phyloP scores from a whole-genome alignment of 2,113 vertebrate species.

The Naja naja region DNA sequence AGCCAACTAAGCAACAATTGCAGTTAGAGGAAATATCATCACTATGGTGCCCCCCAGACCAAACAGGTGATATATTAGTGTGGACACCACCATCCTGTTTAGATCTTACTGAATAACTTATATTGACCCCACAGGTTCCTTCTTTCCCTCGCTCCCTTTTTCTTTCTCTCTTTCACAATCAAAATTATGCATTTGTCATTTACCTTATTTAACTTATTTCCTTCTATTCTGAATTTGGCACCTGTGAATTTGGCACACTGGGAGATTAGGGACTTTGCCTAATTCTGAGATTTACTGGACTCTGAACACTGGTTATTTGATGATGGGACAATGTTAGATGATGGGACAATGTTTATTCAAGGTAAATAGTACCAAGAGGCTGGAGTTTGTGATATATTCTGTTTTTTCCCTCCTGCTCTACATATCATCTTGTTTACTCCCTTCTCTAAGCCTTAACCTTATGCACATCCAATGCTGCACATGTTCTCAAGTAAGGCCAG shows the following conservation, averaged over 20 bases:
- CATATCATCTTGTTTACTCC: neutral
- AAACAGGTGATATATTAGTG: neutral
- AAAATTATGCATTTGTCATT: conserved; percentile 20
- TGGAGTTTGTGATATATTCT: neutral
- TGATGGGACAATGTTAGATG: neutral
- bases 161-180: neutral
- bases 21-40: neutral
- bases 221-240: neutral
- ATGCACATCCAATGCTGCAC: neutral
- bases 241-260: conserved; percentile 15
- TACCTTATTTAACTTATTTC: conserved; percentile 17
- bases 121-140: neutral
- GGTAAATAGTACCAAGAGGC: conserved; percentile 12
- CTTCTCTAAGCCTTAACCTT: neutral
- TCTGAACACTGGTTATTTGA: conserved; percentile 26
- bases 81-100: neutral
- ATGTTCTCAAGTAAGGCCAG: neutral
- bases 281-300: neutral
- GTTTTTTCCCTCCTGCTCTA: neutral
- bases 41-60: neutral
- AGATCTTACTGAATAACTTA: neutral
- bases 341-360: conserved; percentile 15
- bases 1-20: neutral
- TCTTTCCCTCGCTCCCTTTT: neutral
- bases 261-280: conserved; percentile 23